These are phyloP conservation scores for Dione vanillae DNA, from an alignment of 2,888 invertebrate species.

Conservation along the genomic window DNA sequence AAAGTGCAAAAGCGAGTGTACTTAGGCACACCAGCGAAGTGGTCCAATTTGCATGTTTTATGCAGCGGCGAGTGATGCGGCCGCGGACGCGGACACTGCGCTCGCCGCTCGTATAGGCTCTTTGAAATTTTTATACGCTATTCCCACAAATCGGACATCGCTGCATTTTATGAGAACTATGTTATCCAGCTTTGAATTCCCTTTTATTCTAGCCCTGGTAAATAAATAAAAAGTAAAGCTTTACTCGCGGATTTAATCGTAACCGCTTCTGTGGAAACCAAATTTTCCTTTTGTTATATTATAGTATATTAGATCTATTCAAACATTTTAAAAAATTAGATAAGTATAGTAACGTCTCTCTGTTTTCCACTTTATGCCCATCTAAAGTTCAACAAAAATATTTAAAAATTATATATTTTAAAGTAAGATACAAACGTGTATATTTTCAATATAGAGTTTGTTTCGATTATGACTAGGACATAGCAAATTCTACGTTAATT, in stretches of 20 bases:
- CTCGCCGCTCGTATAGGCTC: slow-evolving; percentile 60
- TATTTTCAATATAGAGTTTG: not conserved
- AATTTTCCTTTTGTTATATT: not conserved
- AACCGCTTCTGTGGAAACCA: slow-evolving; percentile 1
- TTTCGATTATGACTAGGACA: not conserved
- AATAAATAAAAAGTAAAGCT: slow-evolving; percentile 39
- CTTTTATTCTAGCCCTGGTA: slow-evolving; percentile 44
- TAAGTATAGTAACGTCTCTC: not conserved
- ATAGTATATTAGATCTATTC: not conserved
- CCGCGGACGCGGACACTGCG: slow-evolving; percentile 64
- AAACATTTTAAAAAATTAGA: too few relatives aligned
- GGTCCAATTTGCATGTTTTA: slow-evolving; percentile 83
- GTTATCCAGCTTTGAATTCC: slow-evolving; percentile 55
- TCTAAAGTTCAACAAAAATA: not conserved
- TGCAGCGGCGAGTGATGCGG: slow-evolving; percentile 75
- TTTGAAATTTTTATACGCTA: slow-evolving; percentile 80
- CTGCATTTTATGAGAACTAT: slow-evolving; percentile 70
- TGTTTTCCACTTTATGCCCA: not conserved
- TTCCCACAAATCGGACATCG: slow-evolving; percentile 78
- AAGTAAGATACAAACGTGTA: not conserved
- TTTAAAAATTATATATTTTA: not conserved
- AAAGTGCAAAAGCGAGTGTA: slow-evolving; percentile 80
- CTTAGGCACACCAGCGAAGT: slow-evolving; percentile 76
- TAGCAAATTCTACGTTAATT: not conserved
- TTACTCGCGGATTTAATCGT: slow-evolving; percentile 10